phyloP scores from a whole-genome alignment of 2,113 vertebrate species.

The Hippocampus barbouri region DNA sequence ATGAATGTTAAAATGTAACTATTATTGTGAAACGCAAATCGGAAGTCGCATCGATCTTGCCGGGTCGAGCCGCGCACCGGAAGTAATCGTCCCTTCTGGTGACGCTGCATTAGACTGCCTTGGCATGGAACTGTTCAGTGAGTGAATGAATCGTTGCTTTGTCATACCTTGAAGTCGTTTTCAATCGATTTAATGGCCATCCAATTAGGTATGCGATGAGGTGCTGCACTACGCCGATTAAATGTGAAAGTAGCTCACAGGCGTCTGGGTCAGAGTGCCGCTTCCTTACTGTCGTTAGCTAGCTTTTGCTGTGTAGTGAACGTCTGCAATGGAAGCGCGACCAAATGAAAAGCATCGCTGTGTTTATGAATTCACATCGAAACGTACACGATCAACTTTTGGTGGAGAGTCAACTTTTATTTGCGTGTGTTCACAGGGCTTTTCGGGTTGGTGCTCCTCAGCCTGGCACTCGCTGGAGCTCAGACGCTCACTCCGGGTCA shows the following conservation, averaged over 20 bases:
- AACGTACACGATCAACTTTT: neutral
- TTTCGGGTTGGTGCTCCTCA: conserved; percentile 67
- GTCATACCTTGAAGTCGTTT: neutral
- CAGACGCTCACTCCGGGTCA: conserved; percentile 82
- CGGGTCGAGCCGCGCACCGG: conserved; percentile 47
- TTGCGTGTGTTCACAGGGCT: conserved; percentile 61
- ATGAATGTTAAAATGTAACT: neutral
- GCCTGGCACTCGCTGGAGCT: conserved; percentile 60
- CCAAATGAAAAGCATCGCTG: conserved; percentile 6
- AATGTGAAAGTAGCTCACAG: neutral
- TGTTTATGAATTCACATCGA: neutral
- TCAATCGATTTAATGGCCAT: neutral
- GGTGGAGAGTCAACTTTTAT: neutral
- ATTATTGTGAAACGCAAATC: conserved; percentile 50
- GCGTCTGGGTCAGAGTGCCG: neutral
- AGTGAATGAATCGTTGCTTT: conserved; percentile 37
- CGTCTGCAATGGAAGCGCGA: conserved; percentile 30
- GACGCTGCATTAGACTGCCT: conserved; percentile 71
- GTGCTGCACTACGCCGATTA: neutral
- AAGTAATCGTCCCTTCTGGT: conserved; percentile 64
- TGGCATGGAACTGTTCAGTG: conserved; percentile 73
- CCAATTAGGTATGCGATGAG: neutral
- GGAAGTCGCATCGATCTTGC: conserved; percentile 28
- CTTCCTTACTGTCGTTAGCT: conserved; percentile 29
- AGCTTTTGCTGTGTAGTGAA: conserved; percentile 10